Conservation (phyloP, 2,113 vertebrate species). For the Canis aureus region DNA sequence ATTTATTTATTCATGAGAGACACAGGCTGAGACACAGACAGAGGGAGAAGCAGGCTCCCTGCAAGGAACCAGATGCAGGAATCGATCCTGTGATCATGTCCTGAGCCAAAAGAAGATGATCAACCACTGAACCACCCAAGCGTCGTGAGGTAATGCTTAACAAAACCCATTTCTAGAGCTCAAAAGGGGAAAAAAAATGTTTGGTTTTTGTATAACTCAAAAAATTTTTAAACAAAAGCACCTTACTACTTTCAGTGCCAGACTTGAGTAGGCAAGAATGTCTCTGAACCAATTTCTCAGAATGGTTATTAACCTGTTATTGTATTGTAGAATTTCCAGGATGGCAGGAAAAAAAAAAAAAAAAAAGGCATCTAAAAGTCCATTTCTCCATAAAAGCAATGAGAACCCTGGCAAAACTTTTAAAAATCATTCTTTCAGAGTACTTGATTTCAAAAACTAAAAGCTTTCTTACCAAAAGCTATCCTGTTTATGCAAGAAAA, state of each 20-base stretch:
- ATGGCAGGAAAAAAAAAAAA: neutral
- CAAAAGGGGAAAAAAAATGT: neutral
- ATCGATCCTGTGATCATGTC: no score
- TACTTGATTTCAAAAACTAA: neutral
- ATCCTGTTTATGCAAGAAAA: neutral
- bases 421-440: neutral
- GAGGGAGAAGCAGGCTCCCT: no score
- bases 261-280: neutral
- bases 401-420: neutral
- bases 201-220: neutral
- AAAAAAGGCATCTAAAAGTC: neutral
- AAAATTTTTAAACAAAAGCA: neutral
- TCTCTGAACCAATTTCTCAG: neutral
- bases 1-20: no score
- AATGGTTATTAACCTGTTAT: neutral
- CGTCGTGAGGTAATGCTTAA: neutral
- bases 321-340: neutral
- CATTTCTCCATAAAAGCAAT: neutral
- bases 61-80: no score
- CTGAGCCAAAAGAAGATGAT: no score
- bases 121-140: no score
- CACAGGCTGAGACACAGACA: no score
- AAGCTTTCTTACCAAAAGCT: neutral
- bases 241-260: neutral
- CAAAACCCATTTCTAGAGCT: neutral